Conservation (phyloP, 2,888 invertebrate species). For the Sphaerophoria rueppellii region DNA sequence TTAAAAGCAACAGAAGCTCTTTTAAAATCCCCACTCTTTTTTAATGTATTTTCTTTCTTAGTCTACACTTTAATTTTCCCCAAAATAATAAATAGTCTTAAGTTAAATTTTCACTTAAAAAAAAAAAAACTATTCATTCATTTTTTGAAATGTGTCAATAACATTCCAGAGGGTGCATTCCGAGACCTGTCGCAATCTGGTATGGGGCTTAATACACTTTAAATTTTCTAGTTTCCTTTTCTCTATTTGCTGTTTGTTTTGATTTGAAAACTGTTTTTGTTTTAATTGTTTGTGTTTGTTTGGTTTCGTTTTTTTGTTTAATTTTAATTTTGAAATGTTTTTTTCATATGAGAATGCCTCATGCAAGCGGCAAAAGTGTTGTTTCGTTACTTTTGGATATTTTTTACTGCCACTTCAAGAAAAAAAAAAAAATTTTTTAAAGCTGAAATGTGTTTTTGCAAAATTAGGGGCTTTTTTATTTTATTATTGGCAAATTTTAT, state of each 20-base stretch:
- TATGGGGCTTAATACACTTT: conserved; percentile 78
- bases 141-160: conserved; percentile 68
- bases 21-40: background rate
- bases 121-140: conserved; percentile 53
- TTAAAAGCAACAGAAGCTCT: conserved; percentile 51
- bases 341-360: conserved; percentile 76
- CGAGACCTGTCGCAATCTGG: conserved; percentile 83
- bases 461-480: conserved; percentile 62
- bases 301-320: conserved; percentile 47
- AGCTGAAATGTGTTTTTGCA: conserved; percentile 53
- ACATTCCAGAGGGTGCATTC: conserved; percentile 81
- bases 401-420: conserved; percentile 52
- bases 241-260: conserved; percentile 77
- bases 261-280: conserved; percentile 23
- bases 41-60: background rate
- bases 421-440: conserved; percentile 40
- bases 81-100: conserved; percentile 41
- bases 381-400: conserved; percentile 62
- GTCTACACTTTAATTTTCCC: background rate
- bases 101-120: conserved; percentile 40
- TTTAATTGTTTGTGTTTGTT: conserved; percentile 42
- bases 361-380: conserved; percentile 73
- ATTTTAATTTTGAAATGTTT: conserved; percentile 33
- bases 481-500: conserved; percentile 46
- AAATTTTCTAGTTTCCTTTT: conserved; percentile 72